These are phyloP conservation scores for Archocentrus centrarchus DNA, from an alignment of 2,113 vertebrate genomes.

Conservation along the genomic window DNA sequence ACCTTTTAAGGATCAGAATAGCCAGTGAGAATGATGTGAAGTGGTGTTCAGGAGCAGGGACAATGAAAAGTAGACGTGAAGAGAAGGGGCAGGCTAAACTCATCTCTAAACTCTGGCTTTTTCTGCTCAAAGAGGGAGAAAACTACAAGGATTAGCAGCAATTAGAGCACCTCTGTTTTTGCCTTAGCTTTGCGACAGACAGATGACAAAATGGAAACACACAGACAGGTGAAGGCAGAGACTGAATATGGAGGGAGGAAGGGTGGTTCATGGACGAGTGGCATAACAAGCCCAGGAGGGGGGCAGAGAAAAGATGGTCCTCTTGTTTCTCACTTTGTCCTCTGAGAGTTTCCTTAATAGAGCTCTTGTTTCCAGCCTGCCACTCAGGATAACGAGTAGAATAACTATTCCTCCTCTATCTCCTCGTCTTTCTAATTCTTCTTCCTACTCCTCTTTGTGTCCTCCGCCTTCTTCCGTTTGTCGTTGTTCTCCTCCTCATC, in stretches of 20 bases:
- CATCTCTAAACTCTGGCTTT: slow-evolving; percentile 36
- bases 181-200: slow-evolving; percentile 34
- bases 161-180: slow-evolving; percentile 23
- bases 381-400: slow-evolving; percentile 74
- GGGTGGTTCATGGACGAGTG: slow-evolving; percentile 11
- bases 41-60: slow-evolving; percentile 17
- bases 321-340: slow-evolving; percentile 48
- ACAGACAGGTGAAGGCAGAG: slow-evolving; percentile 34
- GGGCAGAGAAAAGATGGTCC: slow-evolving; percentile 27
- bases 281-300: slow-evolving; percentile 58
- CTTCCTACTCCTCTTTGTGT: slow-evolving; percentile 12
- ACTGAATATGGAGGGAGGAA: slow-evolving; percentile 30
- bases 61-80: slow-evolving; percentile 24
- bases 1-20: slow-evolving; percentile 26
- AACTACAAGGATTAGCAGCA: slow-evolving; percentile 29
- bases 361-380: slow-evolving; percentile 73
- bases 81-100: slow-evolving; percentile 1
- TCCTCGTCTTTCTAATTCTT: slow-evolving; percentile 14
- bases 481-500: slow-evolving; percentile 13
- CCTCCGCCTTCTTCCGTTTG: neutral
- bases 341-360: slow-evolving; percentile 70
- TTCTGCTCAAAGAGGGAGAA: slow-evolving; percentile 37
- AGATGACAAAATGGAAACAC: neutral
- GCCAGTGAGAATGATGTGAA: slow-evolving; percentile 9
- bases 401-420: slow-evolving; percentile 44